A percentile compares a stretch with the other conserved stretches of the same genome.
phyloP scores from a whole-genome alignment of 2,113 vertebrate species.

The Malurus alboscapulatus region DNA sequence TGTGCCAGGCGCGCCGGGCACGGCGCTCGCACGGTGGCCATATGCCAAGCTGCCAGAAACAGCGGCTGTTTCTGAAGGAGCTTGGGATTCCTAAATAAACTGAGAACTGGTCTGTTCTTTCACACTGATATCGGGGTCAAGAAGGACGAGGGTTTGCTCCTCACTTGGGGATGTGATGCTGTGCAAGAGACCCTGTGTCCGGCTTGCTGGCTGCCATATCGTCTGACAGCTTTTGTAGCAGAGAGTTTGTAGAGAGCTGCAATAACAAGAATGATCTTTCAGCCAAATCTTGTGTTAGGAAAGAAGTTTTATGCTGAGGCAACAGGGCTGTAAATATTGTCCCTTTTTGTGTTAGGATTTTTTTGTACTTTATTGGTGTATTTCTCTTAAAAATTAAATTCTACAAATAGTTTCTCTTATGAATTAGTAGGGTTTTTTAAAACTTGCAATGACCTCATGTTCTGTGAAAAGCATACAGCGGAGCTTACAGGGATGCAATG shows the following conservation, averaged over 20 bases:
- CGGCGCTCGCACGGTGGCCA: fast-evolving
- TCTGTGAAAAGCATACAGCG: neutral
- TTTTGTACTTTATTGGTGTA: neutral
- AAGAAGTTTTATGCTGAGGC: neutral
- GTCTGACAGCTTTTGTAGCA: neutral
- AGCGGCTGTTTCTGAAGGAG: neutral
- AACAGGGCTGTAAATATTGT: neutral
- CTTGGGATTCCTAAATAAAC: neutral
- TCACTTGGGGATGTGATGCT: neutral
- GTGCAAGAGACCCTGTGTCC: neutral
- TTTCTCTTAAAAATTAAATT: neutral
- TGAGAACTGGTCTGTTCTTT: neutral
- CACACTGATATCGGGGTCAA: neutral
- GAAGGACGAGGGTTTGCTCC: neutral
- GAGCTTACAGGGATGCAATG: neutral
- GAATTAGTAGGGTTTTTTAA: fast-evolving
- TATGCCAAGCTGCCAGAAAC: neutral
- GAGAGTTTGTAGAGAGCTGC: neutral
- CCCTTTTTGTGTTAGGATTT: fast-evolving
- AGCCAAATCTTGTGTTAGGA: neutral
- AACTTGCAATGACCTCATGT: neutral
- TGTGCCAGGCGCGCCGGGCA: fast-evolving
- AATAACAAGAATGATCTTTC: neutral
- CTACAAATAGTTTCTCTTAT: neutral
- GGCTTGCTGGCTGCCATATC: fast-evolving